Evolutionary conservation across 2,888 invertebrate genomes (phyloP), one percentile per base, ranked within the genome.

Genomic region (Ashinkailepas kermadecensis): DNA sequence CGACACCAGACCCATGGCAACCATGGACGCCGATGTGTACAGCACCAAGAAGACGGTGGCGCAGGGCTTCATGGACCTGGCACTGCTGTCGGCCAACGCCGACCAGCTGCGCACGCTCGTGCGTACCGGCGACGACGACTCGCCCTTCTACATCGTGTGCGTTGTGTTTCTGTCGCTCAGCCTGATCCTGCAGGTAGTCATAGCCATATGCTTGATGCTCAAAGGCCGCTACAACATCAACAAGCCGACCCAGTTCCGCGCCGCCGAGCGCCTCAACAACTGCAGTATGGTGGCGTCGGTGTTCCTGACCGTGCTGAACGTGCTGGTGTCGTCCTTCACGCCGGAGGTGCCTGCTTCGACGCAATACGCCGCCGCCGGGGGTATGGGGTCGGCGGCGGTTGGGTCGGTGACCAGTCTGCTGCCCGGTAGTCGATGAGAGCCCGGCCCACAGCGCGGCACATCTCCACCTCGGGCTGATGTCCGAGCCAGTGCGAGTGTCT

Each of bases 41-140:
- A 74, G 74, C 74, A 74, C 74, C 74, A 74, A 74, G 74, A 74
- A 74, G 54, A 74, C 74, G 74, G 74, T 74, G 54, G 12, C 74
- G 18, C 74, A 74, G 74, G 74, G 74, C 18, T 74, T 74, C 74
- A 74, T 74, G 74, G 74, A 74, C 74, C 18, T 74, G 74, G 74
- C 74, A 4, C 74, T 74, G 39, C 74, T 74, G 7, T 54, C 54
- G 15, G 74, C 74, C 74, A 74, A 74, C 54, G 74, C 74, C 18
- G 74, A 74, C 74, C 74, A 74, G 74, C 54, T 74, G 74, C 74
- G 74, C 74, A 74, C 54, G 54, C 54, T 74, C 23, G 39, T 74
- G 74, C 54, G 12, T 0, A 13, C 13, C 18, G 74, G 74, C 8
- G 74, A 74, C 74, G 7, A 56, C 0, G 56, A 56, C 74, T 74